Evolutionary conservation across 1,140 invertebrate species (phyloP).

Genomic region (Lepidurus packardi): DNA sequence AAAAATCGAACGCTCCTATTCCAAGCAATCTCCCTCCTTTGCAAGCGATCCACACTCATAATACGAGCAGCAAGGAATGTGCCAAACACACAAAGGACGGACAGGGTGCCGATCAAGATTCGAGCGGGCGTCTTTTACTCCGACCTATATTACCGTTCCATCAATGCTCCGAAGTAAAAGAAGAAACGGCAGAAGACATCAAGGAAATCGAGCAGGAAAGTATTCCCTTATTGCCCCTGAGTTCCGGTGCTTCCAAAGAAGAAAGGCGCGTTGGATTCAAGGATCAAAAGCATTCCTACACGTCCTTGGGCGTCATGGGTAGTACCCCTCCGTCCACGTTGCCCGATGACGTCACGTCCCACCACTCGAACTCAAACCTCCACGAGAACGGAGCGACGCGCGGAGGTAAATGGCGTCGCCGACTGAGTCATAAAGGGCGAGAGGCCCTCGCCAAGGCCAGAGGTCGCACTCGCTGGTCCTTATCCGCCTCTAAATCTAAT

Average conservation of each 20-base stretch:
- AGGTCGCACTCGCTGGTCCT: not conserved
- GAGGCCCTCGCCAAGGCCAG: not conserved
- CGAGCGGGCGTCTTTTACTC: not conserved
- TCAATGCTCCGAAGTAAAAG: not conserved
- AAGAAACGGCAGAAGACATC: conserved; percentile 18
- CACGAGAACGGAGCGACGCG: not conserved
- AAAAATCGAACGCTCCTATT: not conserved
- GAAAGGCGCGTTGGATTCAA: not conserved
- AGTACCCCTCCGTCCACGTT: not conserved
- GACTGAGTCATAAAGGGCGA: not conserved
- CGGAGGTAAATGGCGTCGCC: not conserved
- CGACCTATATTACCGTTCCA: conserved; percentile 1
- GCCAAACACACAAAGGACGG: not conserved
- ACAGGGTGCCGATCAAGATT: conserved; percentile 1
- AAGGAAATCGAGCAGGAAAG: not conserved
- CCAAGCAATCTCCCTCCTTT: not conserved
- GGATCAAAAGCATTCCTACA: not conserved
- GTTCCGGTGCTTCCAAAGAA: not conserved
- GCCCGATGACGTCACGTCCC: not conserved
- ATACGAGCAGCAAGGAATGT: not conserved
- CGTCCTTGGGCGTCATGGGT: not conserved
- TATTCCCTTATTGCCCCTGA: not conserved
- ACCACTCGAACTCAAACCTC: not conserved
- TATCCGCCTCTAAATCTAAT: not conserved
- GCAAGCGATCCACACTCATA: not conserved